Percentiles rank a stretch among this genome's conserved stretches.
phyloP scores from a whole-genome alignment of 2,797 vertebrate genomes.

The Pangasius sanitwongsei region DNA sequence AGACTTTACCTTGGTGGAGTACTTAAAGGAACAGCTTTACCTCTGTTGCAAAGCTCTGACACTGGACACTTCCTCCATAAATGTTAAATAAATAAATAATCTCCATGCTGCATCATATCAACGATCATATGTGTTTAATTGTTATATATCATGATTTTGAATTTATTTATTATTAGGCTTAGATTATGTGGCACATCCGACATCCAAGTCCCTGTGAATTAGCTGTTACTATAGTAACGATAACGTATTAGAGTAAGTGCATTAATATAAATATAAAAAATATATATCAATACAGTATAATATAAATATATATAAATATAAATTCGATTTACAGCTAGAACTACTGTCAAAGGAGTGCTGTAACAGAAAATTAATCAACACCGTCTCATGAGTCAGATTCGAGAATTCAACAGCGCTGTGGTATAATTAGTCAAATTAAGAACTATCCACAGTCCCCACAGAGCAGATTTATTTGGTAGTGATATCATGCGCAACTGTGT shows the following conservation, averaged over 20 bases:
- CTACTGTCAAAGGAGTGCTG: neutral
- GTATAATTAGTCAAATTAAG: neutral
- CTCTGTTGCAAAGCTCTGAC: neutral
- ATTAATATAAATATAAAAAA: neutral
- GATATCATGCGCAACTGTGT: constrained; percentile 52
- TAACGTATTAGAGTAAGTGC: neutral
- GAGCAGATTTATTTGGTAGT: constrained; percentile 4
- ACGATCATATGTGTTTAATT: neutral
- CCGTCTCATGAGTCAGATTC: neutral
- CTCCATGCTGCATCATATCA: neutral
- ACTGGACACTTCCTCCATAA: neutral
- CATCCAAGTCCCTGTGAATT: neutral
- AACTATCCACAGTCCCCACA: neutral
- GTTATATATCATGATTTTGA: neutral
- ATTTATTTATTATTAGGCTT: neutral
- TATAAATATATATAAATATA: too few relatives aligned
- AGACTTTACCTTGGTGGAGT: neutral
- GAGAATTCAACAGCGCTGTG: neutral
- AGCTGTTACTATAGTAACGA: neutral
- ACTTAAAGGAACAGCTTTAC: neutral
- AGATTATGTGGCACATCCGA: neutral
- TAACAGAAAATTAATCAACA: neutral
- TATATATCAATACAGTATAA: neutral
- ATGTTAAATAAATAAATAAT: neutral
- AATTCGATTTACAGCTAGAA: neutral